A percentile compares a stretch with the other conserved stretches of the same genome.
Evolutionary conservation across 2,797 vertebrate genomes (phyloP).

Genomic region (Acropternis orthonyx): DNA sequence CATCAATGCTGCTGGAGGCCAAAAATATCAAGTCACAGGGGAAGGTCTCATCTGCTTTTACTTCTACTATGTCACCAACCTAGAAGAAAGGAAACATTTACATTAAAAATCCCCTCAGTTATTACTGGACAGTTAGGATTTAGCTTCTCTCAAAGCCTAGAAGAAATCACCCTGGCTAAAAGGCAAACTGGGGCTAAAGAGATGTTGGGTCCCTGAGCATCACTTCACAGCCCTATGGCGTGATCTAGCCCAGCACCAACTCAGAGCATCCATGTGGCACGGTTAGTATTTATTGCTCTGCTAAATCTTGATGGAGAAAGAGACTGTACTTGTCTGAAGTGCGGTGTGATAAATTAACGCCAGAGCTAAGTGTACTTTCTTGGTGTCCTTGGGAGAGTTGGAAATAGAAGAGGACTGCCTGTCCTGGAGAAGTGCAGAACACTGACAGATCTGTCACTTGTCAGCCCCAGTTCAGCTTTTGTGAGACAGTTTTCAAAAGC

Average conservation of each 20-base stretch:
- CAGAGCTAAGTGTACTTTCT: background rate
- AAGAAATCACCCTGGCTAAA: background rate
- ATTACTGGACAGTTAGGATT: background rate
- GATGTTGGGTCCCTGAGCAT: accelerated
- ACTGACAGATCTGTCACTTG: conserved; percentile 37
- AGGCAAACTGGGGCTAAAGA: background rate
- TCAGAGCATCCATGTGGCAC: accelerated
- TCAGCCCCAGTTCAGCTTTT: background rate
- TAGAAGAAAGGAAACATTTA: conserved; percentile 37
- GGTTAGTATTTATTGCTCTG: background rate
- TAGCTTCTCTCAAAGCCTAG: background rate
- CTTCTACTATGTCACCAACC: conserved; percentile 96
- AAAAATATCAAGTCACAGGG: conserved; percentile 97
- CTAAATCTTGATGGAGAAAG: background rate
- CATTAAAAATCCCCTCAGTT: background rate
- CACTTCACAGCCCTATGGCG: accelerated
- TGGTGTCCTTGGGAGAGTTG: conserved; percentile 38
- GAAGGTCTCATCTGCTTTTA: conserved; percentile 92
- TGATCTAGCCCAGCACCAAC: background rate
- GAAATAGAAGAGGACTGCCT: conserved; percentile 56
- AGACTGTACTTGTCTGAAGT: background rate
- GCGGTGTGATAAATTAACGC: background rate
- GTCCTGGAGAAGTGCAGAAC: conserved; percentile 12
- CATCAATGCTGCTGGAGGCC: conserved; percentile 86
- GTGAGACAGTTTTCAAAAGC: conserved; percentile 33